Percentiles rank a stretch among this genome's conserved stretches.
Evolutionary conservation across 2,888 invertebrate species (phyloP).

Genomic region (Eugnorisma glareosa): DNA sequence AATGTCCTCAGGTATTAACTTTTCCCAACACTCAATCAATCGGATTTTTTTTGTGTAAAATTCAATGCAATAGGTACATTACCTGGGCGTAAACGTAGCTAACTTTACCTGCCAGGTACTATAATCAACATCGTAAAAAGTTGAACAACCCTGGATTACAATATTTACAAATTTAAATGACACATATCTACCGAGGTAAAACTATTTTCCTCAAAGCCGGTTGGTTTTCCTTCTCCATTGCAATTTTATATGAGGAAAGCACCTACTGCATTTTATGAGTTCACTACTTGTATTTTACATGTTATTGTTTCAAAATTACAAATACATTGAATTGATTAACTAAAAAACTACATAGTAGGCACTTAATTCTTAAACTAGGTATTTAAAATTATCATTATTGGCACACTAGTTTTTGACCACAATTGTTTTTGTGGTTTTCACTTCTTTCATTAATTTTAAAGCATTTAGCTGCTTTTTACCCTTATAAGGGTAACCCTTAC

Average conservation of each 20-base stretch:
- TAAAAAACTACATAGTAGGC: background rate
- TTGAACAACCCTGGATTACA: background rate
- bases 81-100: no score
- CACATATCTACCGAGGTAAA: background rate
- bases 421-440: background rate
- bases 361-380: background rate
- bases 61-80: background rate
- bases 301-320: background rate
- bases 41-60: background rate
- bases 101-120: background rate
- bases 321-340: background rate
- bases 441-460: background rate
- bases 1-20: background rate
- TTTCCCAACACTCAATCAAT: background rate
- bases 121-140: background rate
- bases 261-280: background rate
- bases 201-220: constrained; percentile 6
- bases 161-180: background rate
- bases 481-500: background rate
- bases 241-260: constrained; percentile 6
- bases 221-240: constrained; percentile 17
- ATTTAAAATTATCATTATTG: background rate
- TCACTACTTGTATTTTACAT: background rate
- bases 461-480: background rate
- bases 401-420: background rate